Evolutionary conservation across 1,140 invertebrate species (phyloP).

Genomic region (Kradibia gibbosae): DNA sequence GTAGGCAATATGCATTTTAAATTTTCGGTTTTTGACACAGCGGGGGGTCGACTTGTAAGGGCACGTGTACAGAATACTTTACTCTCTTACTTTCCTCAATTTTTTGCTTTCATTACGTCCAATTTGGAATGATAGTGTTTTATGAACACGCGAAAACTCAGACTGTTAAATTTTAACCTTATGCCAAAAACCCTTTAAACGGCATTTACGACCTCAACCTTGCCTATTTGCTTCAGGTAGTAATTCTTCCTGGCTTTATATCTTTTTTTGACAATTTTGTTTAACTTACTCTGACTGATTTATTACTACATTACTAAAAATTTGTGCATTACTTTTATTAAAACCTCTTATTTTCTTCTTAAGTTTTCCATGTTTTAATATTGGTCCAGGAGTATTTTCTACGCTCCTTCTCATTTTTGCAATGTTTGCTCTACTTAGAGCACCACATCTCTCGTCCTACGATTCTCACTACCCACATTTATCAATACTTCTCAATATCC

Average conservation of each 20-base stretch:
- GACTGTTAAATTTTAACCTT: conserved; percentile 62
- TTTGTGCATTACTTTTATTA: background rate
- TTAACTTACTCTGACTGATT: conserved; percentile 12
- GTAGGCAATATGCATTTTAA: conserved; percentile 23
- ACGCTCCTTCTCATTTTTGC: too few relatives aligned
- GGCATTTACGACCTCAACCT: conserved; percentile 38
- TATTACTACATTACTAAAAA: conserved; percentile 14
- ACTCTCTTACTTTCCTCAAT: conserved; percentile 52
- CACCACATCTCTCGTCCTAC: too few relatives aligned
- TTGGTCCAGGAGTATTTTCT: too few relatives aligned
- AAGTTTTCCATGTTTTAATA: background rate
- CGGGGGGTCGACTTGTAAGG: background rate
- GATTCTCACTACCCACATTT: too few relatives aligned
- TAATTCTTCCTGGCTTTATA: conserved; percentile 4
- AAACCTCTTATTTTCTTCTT: background rate
- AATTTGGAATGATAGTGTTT: conserved; percentile 50
- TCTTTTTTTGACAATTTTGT: conserved; percentile 12
- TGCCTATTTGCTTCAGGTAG: background rate
- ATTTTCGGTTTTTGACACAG: conserved; percentile 34
- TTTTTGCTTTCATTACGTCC: conserved; percentile 55
- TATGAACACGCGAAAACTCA: conserved; percentile 44
- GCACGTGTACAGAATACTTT: conserved; percentile 55
- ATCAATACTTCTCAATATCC: too few relatives aligned
- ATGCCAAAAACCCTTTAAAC: conserved; percentile 59
- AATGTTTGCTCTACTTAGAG: too few relatives aligned